Evolutionary conservation across 2,113 vertebrate genomes (phyloP).

Genomic region (Gymnogyps californianus): DNA sequence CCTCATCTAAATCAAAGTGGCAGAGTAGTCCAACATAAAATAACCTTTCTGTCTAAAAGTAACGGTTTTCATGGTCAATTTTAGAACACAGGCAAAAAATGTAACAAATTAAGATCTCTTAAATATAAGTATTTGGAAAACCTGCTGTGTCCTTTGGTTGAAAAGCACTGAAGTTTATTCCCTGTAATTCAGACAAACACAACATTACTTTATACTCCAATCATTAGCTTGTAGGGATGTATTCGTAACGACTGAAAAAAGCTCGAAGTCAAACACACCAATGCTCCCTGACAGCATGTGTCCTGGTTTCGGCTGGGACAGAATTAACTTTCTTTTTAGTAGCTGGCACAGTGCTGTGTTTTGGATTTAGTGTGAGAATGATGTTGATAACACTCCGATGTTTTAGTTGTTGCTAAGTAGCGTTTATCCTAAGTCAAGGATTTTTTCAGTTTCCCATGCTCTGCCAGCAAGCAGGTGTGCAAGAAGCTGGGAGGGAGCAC

Average conservation of each 20-base stretch:
- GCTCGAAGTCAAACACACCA: background rate
- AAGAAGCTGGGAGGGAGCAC: too few relatives aligned
- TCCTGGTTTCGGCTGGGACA: too few relatives aligned
- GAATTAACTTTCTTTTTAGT: too few relatives aligned
- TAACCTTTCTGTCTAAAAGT: background rate
- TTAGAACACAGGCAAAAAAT: background rate
- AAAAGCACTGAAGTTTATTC: background rate
- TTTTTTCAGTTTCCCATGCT: too few relatives aligned
- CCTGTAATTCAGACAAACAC: background rate
- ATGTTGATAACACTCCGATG: too few relatives aligned
- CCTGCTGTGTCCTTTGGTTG: background rate
- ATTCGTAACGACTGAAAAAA: background rate
- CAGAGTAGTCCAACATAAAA: background rate
- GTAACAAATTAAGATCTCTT: background rate
- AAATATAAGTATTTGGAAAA: background rate
- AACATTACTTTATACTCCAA: background rate
- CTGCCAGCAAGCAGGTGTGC: too few relatives aligned
- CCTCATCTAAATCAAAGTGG: background rate
- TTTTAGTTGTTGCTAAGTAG: too few relatives aligned
- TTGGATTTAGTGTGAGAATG: too few relatives aligned
- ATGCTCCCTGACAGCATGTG: accelerated
- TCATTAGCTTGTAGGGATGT: accelerated
- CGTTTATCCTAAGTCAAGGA: too few relatives aligned
- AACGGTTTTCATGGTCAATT: background rate
- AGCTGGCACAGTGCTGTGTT: too few relatives aligned